These are phyloP conservation scores for Cebidichthys violaceus DNA, from an alignment of 2,113 vertebrate genomes.

Conservation along the genomic window DNA sequence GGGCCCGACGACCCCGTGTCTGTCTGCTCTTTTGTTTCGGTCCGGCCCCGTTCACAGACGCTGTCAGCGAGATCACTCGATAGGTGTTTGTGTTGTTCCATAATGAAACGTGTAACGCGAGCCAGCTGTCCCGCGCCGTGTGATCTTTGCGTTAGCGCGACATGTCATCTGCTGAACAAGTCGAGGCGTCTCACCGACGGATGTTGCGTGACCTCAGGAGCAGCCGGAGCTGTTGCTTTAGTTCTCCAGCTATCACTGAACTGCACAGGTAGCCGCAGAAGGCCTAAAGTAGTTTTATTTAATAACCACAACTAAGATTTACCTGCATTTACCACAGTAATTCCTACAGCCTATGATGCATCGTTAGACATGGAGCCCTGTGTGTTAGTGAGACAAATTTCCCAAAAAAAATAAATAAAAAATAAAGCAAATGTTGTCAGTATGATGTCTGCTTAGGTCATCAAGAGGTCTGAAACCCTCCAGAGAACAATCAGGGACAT, in stretches of 20 bases:
- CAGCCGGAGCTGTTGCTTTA: neutral
- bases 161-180: slow-evolving; percentile 59
- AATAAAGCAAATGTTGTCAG: slow-evolving; percentile 25
- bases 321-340: slow-evolving; percentile 12
- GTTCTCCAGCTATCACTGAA: slow-evolving; percentile 8
- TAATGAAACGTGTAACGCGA: slow-evolving; percentile 49
- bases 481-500: slow-evolving; percentile 32
- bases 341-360: neutral
- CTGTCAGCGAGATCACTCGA: slow-evolving; percentile 63
- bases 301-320: slow-evolving; percentile 9
- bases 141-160: slow-evolving; percentile 49
- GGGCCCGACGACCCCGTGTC: slow-evolving; percentile 43
- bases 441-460: slow-evolving; percentile 39
- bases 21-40: slow-evolving; percentile 63
- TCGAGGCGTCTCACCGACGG: slow-evolving; percentile 29
- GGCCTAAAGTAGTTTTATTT: slow-evolving; percentile 1
- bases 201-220: slow-evolving; percentile 35
- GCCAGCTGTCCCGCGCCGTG: slow-evolving; percentile 58
- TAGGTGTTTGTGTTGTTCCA: slow-evolving; percentile 56
- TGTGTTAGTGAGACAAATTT: neutral
- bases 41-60: slow-evolving; percentile 40
- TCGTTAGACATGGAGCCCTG: neutral
- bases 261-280: neutral
- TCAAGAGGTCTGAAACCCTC: slow-evolving; percentile 35
- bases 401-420: neutral